These are phyloP conservation scores for Drosophila neonasuta DNA, from an alignment of 2,888 invertebrate species.

Conservation along the genomic window DNA sequence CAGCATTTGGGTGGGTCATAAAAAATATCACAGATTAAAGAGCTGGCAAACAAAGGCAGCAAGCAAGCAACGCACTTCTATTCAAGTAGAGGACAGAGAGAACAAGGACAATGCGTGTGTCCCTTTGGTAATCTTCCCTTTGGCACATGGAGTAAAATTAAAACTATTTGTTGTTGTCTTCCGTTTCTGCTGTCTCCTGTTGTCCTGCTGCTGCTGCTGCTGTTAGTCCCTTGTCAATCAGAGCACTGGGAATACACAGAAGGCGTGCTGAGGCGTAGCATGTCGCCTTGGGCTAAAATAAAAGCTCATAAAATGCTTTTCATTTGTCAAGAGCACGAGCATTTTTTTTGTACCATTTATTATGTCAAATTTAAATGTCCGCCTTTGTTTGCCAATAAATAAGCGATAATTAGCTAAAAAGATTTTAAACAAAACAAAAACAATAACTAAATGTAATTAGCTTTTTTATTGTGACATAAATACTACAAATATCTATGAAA, in stretches of 20 bases:
- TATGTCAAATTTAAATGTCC: constrained; percentile 27
- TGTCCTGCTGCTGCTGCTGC: not conserved
- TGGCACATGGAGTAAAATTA: constrained; percentile 46
- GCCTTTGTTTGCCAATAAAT: constrained; percentile 18
- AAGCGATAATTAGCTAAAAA: constrained; percentile 19
- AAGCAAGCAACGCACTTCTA: not conserved
- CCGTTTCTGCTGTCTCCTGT: not conserved
- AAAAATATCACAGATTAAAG: constrained; percentile 33
- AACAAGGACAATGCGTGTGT: constrained; percentile 41
- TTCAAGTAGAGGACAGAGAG: constrained; percentile 16
- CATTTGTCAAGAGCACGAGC: constrained; percentile 36
- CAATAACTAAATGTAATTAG: constrained; percentile 13
- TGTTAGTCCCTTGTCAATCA: constrained; percentile 6
- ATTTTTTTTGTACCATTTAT: constrained; percentile 1
- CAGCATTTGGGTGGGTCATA: constrained; percentile 39
- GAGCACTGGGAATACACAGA: constrained; percentile 24
- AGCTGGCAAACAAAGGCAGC: constrained; percentile 14
- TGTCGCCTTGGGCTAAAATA: constrained; percentile 15
- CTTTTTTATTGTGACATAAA: constrained; percentile 37
- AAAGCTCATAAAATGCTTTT: constrained; percentile 39
- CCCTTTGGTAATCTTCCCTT: constrained; percentile 29
- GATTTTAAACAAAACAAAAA: constrained; percentile 5
- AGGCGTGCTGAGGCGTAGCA: not conserved
- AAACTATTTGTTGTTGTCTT: constrained; percentile 54
- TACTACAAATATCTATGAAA: constrained; percentile 43